Evolutionary conservation across 2,888 invertebrate species (phyloP), one percentile per base, ranked within the genome.

Genomic region (Isotomurus palustris): DNA sequence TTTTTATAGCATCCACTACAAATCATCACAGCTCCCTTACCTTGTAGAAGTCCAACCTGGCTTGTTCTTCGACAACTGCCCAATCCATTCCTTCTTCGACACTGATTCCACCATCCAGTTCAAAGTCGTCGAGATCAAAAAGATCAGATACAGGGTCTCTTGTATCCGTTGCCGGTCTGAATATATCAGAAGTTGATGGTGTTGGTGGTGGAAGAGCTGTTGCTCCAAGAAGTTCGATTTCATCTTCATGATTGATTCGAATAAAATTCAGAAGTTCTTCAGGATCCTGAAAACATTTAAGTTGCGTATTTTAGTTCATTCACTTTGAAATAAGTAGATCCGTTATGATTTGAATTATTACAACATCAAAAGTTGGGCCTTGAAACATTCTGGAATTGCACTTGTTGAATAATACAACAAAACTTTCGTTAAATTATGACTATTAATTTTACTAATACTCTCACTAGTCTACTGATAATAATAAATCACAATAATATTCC

Each of bases 1-100:
- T n/a, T 4, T 12, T 29, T 48, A 10, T 21, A 19, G 10, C 19
- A 40, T n/a, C 38, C 38, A 38, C 19, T 38, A 17, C 19, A 17
- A 38, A 17, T 38, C 19, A 38, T 14, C 38, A 4, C 38, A 38
- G n/a, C 38, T 19, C 14, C 19, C 38, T 49, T 41, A 60, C 63
- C 53, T 63, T 63, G 35, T 63, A 63, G 54, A 60, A 63, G 10
- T 57, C 60, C 35, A 63, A 28, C 3, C 56, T 51, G 2, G 58
- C 55, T 17, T 60, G 22, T 24, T 63, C 63, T 8, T 57, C 63
- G 21, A 52, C 63, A 25, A 58, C 8, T 5, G 55, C 32, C 19
- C 57, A 49, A 3, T 57, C 59, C 35, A 49, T 10, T 12, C 27
- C 40, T 12, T 3, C 50, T 17, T 56, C 24, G 10, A 40, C 21